Base-by-base conservation (phyloP, 2,888 invertebrate species). In the Tetragonisca angustula region DNA sequence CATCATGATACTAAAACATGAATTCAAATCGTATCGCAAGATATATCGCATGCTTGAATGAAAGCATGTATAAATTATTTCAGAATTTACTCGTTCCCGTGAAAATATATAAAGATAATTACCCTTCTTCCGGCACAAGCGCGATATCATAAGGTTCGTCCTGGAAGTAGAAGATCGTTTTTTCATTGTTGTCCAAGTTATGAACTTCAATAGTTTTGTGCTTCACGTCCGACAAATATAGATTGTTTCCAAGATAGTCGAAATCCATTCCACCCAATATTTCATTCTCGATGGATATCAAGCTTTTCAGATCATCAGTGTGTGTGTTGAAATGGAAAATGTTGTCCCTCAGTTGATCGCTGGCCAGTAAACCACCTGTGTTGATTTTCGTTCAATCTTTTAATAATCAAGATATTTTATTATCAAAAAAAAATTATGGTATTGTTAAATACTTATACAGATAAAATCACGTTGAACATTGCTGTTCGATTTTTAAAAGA, bases 171-270 rank as follows among this genome's bases (percentile, higher is more conserved):
- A 98, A 92, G 21, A 96, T 91, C 0, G 96, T 96, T 27, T 96
- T 95, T 13, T 96, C 94, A 36, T 94, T 94, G 0, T 96, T 97
- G 70, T 94, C 94, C 68, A 97, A 90, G 0, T 96, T 97, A 19
- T 96, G 92, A 4, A 96, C 96, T 92, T 97, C 97, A 0, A 98
- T 94, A 0, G 95, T 95, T 75, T 95, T 95, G 19, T 95, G 95
- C 0, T 95, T 95, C 0, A 95, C 95, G 93, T 98, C 97, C 79
- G 96, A 95, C 95, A 97, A 96, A 93, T 98, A 98, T 0, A 98
- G 94, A 87, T 96, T 97, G 83, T 97, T 96, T 0, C 97, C 96
- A 15, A 96, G 95, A 88, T 96, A 95, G 95, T 98, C 98, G 88
- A 96, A 96, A 87, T 96, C 96, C 94, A 97, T 94, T 11, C 95